phyloP scores from a whole-genome alignment of 2,888 invertebrate genomes.

The Volucella zonaria region DNA sequence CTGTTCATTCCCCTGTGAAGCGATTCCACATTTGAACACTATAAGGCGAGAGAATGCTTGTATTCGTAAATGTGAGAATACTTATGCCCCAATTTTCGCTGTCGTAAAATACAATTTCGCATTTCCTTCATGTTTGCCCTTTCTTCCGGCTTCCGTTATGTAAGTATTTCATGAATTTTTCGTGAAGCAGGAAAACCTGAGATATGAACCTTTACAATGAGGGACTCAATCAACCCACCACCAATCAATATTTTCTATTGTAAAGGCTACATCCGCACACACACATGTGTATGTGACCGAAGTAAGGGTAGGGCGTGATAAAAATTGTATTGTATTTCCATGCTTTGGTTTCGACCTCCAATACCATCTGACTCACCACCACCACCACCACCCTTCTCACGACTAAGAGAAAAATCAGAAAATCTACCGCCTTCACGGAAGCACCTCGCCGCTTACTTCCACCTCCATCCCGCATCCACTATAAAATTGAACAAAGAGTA shows the following conservation, averaged over 20 bases:
- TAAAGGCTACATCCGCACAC: background rate
- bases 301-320: constrained; percentile 10
- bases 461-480: background rate
- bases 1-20: constrained; percentile 13
- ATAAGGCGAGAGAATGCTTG: constrained; percentile 24
- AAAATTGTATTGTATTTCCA: constrained; percentile 31
- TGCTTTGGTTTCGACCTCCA: background rate
- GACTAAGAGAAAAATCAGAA: constrained; percentile 21
- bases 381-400: constrained; percentile 3
- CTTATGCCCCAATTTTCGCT: constrained; percentile 35
- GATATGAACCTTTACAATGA: constrained; percentile 17
- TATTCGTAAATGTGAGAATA: constrained; percentile 39
- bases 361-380: background rate
- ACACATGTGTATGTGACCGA: background rate
- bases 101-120: constrained; percentile 52
- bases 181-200: constrained; percentile 2
- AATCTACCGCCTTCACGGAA: background rate
- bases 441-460: background rate
- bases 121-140: constrained; percentile 31
- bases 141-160: background rate
- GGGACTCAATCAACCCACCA: constrained; percentile 33
- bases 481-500: constrained; percentile 17
- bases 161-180: background rate
- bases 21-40: constrained; percentile 31
- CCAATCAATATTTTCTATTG: constrained; percentile 28